Base-by-base conservation (phyloP, 53 echinoderm and acorn worm species). In the Stichopus horrens region DNA sequence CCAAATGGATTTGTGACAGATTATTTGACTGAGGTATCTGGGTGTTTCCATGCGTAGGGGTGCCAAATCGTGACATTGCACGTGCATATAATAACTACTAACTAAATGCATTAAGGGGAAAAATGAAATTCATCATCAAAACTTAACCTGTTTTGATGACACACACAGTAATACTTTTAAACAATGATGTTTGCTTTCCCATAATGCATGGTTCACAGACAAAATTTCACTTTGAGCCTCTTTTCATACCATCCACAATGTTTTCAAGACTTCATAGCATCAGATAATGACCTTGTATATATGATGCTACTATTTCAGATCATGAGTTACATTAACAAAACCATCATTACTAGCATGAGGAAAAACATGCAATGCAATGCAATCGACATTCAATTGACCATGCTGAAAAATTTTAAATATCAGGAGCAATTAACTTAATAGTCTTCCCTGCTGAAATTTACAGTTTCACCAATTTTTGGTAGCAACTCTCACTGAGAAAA, bases 271-370 rank as follows among this genome's bases (percentile, higher is more conserved):
- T 83, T 91, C 22, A 73, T 55, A 4, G 88, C 73, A 75, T 91
- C 88, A 58, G 89, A 74, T 21, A 82, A 83, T 91, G 91, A 53
- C 91, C 88, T 19, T 88, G 11, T 57, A 88, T 88, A 88, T 88
- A 22, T 83, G 14, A 10, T 91, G 88, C 88, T 88, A 91, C 60
- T 23, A 21, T 57, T 76, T 76, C 9, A 90, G 54, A 66, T 86
- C 86, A 14, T 60, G 76, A 9, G 86, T 21, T 76, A 86, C 74
- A 59, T 73, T 90, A 58, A 90, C 76, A 74, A 57, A 74, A 86
- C 85, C 90, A 58, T 5, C 57, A 23, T 63, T 89, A 86, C 65
- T 21, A 55, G 68, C 68, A 73, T 66, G 37, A 1, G 0, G 23
- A 37, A 60, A 79, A 23, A 86, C 86, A 76, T 21, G 65, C 51